Conservation (phyloP, 30 jellyfish, hydroid and myxozoan species). For the Sanderia malayensis region DNA sequence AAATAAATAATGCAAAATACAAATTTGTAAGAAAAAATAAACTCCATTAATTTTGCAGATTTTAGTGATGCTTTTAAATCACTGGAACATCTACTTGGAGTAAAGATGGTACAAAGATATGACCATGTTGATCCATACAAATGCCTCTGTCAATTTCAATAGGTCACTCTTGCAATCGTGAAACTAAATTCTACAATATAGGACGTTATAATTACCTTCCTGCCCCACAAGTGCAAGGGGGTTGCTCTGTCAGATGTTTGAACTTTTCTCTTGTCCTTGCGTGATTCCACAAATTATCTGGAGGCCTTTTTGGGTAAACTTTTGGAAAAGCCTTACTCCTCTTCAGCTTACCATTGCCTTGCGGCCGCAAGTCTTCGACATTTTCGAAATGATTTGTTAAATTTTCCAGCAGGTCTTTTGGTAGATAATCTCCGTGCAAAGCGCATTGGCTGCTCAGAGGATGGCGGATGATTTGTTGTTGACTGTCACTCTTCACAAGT, state of each 20-base stretch:
- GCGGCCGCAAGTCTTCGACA: slow-evolving; percentile 75
- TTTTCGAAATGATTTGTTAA: slow-evolving; percentile 48
- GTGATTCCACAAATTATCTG: slow-evolving; percentile 85
- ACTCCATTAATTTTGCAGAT: too few relatives aligned
- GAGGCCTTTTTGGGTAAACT: slow-evolving; percentile 52
- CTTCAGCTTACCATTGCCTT: slow-evolving; percentile 18
- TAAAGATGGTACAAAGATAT: too few relatives aligned
- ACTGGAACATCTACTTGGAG: too few relatives aligned
- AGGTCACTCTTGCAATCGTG: too few relatives aligned
- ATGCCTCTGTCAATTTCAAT: too few relatives aligned
- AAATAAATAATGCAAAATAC: background rate
- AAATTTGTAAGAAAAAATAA: background rate
- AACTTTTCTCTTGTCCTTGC: slow-evolving; percentile 63
- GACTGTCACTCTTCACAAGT: slow-evolving; percentile 22
- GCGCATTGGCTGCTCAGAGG: slow-evolving; percentile 48
- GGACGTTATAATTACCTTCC: too few relatives aligned
- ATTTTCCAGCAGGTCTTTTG: slow-evolving; percentile 63
- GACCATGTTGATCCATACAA: too few relatives aligned
- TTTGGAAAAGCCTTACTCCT: slow-evolving; percentile 37
- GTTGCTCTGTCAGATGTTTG: slow-evolving; percentile 84
- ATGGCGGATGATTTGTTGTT: slow-evolving; percentile 22
- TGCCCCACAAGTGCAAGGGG: slow-evolving; percentile 95
- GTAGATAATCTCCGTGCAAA: slow-evolving; percentile 53
- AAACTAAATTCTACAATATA: too few relatives aligned
- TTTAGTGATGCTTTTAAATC: too few relatives aligned